Base-by-base conservation (phyloP, 2,113 vertebrate genomes). In the Catharus bicknelli region DNA sequence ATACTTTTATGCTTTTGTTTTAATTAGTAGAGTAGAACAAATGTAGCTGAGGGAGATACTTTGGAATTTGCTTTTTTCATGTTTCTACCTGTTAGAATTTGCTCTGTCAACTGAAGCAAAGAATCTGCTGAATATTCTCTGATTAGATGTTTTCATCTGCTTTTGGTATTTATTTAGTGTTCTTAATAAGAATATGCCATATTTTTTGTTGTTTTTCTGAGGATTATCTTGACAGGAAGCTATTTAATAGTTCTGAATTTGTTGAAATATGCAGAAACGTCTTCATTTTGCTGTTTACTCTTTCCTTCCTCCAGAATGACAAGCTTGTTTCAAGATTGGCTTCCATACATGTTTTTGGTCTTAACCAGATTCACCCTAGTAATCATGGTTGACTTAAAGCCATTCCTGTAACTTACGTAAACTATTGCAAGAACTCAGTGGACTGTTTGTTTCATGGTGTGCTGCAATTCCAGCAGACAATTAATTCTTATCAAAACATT, bases 281-380 rank as follows among this genome's bases (percentile, higher is more conserved):
- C n/a, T 82, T 91, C 45, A 62, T 90, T 91, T 87, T 66, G 51
- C 55, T 86, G 29, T 73, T 75, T 91, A 79, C 22, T 58, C 67
- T 66, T 86, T 63, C 61, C 61, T 91, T 91, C 67, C 21, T 87
- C 54, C 54, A 66, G 72, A 90, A 88, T 55, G 42, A 88, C 79
- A 54, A 19, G 32, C 38, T 43, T 69, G 59, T 66, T 62, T 88
- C 36, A 20, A 38, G 62, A 54, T 5, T 91, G 88, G 68, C 88
- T 96, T 90, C 92, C 94, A 78, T 59, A 16, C 51, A 10, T 94
- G 66, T 61, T 94, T 96, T 88, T 83, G 83, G 85, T 83, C 88
- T 91, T 94, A 95, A 93, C 88, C 90, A 93, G 88, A 42, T 90
- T 79, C 72, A 86, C 78, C 88, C 88, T 74, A 88, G 87, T 91